Base-by-base conservation (phyloP, 2,113 vertebrate genomes). In the Helogale parvula region DNA sequence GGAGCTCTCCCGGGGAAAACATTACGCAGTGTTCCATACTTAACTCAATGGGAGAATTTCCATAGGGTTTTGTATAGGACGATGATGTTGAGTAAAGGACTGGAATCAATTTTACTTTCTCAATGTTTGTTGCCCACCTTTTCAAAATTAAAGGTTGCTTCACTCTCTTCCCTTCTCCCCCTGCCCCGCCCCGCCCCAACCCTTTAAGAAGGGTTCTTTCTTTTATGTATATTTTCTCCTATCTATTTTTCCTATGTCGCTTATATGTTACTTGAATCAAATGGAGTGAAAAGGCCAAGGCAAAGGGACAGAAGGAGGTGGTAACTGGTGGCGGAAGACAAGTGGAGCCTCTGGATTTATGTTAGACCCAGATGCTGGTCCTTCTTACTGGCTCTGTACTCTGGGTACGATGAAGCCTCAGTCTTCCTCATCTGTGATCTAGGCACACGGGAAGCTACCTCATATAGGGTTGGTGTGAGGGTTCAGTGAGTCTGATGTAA, bases 41-140 rank as follows among this genome's bases (percentile, higher is more conserved):
- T 92, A 88, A 77, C 66, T 80, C 74, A 35, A 31, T 60, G 60
- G 74, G 68, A 96, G 69, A 86, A 80, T 94, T 82, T 93, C 71
- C 60, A 35, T 65, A 17, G 74, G 35, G 60, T 88, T 94, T 87
- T 69, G 11, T 60, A 15, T 50, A 92, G 88, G 60, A 27, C 19
- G 52, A 68, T 71, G 88, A 60, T 72, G 71, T 31, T 19, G 47
- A 79, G 13, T 65, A n/a, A 50, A 79, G 66, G 54, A 60, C 66
- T 47, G 69, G 72, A 90, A 74, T 87, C 17, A 3, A 57, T 74
- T 97, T 91, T 47, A 38, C 19, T 76, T 86, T 97, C 47, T 95
- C 86, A 98, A 93, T 93, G 93, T 87, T 92, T 95, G 88, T 92
- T 96, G 96, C 72, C 47, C 60, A 68, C 54, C 31, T 94, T 95